Evolutionary conservation across 2,113 vertebrate genomes (phyloP).

Genomic region (Cephalopterus ornatus): DNA sequence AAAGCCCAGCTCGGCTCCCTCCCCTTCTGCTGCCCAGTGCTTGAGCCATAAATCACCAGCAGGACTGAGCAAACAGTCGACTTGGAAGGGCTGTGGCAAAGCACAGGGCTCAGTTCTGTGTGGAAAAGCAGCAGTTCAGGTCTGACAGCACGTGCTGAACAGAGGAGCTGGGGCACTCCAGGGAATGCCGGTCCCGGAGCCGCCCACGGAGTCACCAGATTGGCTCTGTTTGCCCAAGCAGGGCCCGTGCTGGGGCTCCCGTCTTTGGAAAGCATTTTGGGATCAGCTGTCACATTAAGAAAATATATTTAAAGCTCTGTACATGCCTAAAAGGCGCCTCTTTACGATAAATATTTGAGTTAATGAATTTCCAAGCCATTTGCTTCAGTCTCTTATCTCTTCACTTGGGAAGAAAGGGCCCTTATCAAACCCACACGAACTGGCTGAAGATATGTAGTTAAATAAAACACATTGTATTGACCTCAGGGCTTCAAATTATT

Average conservation of each 20-base stretch:
- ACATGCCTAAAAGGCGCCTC: slow-evolving; percentile 18
- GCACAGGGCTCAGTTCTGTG: not conserved
- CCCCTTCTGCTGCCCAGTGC: not conserved
- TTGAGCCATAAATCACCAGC: not conserved
- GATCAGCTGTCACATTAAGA: slow-evolving; percentile 37
- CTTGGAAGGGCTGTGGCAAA: not conserved
- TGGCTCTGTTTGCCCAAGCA: not conserved
- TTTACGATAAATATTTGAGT: slow-evolving; percentile 61
- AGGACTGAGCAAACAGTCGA: not conserved
- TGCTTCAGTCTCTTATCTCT: slow-evolving; percentile 47
- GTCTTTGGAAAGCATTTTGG: not conserved
- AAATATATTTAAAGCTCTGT: not conserved
- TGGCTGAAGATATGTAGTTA: slow-evolving; percentile 12
- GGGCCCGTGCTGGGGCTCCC: not conserved
- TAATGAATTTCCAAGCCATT: slow-evolving; percentile 65
- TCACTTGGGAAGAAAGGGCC: not conserved
- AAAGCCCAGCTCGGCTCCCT: not conserved
- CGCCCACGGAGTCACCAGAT: not conserved
- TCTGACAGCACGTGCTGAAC: not conserved
- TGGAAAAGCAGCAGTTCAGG: not conserved
- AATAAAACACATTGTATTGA: slow-evolving; percentile 18
- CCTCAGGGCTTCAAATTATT: slow-evolving; percentile 36
- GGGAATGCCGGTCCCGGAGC: not conserved
- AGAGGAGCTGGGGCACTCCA: not conserved
- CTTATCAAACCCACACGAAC: slow-evolving; percentile 30